phyloP scores from a whole-genome alignment of 2,113 vertebrate species.

The Myiozetetes cayanensis region DNA sequence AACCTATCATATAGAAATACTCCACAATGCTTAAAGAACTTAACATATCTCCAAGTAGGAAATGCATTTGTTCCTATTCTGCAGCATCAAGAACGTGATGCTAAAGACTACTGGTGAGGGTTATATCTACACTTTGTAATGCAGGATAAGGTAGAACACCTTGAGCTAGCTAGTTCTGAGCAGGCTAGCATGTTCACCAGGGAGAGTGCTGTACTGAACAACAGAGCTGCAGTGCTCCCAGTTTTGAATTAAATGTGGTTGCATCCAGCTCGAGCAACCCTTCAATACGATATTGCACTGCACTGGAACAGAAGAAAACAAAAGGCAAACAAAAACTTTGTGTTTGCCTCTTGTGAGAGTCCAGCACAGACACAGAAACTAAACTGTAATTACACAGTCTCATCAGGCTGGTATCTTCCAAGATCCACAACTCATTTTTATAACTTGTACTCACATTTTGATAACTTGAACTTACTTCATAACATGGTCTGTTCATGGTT shows the following conservation, averaged over 20 bases:
- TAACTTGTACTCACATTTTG: neutral
- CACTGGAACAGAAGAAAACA: neutral
- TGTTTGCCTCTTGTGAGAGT: neutral
- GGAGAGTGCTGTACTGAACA: neutral
- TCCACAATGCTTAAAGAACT: neutral
- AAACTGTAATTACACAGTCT: neutral
- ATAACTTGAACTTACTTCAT: neutral
- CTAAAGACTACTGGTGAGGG: neutral
- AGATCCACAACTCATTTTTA: neutral
- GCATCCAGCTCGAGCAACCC: neutral
- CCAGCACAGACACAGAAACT: neutral
- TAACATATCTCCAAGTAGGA: neutral
- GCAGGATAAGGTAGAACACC: neutral
- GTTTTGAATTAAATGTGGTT: neutral
- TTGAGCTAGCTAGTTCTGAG: neutral
- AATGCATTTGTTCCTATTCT: neutral
- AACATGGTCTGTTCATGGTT: neutral
- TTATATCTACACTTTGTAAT: neutral
- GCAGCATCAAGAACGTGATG: neutral
- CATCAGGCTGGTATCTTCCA: neutral
- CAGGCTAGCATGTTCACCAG: neutral
- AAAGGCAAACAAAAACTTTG: neutral
- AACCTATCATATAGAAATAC: neutral
- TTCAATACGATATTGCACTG: neutral
- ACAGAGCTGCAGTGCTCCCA: neutral